Conservation (phyloP, 2,113 vertebrate genomes). For the Rhinopomastus cyanomelas region DNA sequence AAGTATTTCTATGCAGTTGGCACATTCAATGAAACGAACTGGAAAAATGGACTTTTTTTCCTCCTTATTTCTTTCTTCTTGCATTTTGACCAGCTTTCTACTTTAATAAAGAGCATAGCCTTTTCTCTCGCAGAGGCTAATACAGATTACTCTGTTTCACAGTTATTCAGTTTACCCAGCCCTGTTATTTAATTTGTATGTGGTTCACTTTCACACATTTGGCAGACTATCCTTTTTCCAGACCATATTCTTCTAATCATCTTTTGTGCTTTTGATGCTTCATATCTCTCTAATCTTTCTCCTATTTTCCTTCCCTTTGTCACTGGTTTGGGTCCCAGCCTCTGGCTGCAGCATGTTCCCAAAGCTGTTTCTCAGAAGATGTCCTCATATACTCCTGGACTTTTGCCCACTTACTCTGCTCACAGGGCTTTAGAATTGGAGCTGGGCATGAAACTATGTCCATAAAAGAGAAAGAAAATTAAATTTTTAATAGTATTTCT, state of each 20-base stretch:
- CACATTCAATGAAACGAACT: background rate
- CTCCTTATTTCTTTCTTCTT: background rate
- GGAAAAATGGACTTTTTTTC: background rate
- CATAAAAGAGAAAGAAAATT: background rate
- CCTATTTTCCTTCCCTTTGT: conserved; percentile 5
- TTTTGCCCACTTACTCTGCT: background rate
- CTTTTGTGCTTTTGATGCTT: background rate
- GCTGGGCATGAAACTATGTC: background rate
- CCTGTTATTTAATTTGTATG: background rate
- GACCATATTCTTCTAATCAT: background rate
- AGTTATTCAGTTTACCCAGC: background rate
- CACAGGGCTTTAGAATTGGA: background rate
- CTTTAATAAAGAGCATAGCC: background rate
- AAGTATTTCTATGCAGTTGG: background rate
- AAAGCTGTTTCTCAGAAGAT: background rate
- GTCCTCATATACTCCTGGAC: background rate
- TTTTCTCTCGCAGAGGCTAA: background rate
- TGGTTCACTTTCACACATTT: background rate
- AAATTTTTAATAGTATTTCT: background rate
- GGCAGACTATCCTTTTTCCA: conserved; percentile 31
- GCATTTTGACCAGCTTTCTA: background rate
- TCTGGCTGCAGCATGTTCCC: background rate
- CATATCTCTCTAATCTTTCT: conserved; percentile 1
- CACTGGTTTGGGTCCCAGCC: background rate
- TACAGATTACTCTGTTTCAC: background rate